A percentile compares a stretch with the other conserved stretches of the same genome.
Conservation (phyloP, 2,113 vertebrate species). For the Tylochromis polylepis region DNA sequence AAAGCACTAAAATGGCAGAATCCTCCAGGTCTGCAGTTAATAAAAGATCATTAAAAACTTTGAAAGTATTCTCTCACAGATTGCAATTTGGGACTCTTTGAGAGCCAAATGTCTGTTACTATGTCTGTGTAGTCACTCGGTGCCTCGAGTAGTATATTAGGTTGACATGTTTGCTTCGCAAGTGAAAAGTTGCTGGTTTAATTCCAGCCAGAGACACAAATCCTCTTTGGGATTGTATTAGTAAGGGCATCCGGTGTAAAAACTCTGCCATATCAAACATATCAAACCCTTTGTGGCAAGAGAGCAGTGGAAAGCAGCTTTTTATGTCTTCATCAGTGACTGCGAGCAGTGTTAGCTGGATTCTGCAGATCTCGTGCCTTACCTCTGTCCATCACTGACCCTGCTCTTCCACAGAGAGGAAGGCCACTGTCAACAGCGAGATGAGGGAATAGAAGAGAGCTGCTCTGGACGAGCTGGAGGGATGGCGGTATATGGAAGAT, state of each 20-base stretch:
- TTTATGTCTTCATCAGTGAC: not conserved
- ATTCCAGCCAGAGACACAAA: not conserved
- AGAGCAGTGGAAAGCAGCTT: not conserved
- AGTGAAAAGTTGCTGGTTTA: not conserved
- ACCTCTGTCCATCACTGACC: slow-evolving; percentile 56
- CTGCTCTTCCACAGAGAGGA: slow-evolving; percentile 34
- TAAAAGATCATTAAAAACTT: not conserved
- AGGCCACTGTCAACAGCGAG: slow-evolving; percentile 19
- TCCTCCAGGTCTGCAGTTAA: not conserved
- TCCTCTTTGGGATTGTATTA: not conserved
- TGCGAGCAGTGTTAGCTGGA: not conserved
- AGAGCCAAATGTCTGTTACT: not conserved
- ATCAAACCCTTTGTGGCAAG: not conserved
- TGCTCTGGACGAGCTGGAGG: slow-evolving; percentile 45
- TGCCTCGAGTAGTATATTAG: not conserved
- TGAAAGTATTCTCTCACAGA: not conserved
- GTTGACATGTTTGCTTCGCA: not conserved
- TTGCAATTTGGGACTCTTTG: not conserved
- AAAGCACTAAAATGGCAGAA: not conserved
- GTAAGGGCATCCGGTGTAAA: not conserved
- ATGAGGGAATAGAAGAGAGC: slow-evolving; percentile 17
- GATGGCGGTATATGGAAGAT: not conserved
- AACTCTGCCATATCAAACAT: not conserved
- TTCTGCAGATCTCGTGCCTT: not conserved
- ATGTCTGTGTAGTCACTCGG: not conserved